These are phyloP conservation scores for Xiphophorus couchianus DNA, from an alignment of 2,113 vertebrate genomes.

Conservation along the genomic window DNA sequence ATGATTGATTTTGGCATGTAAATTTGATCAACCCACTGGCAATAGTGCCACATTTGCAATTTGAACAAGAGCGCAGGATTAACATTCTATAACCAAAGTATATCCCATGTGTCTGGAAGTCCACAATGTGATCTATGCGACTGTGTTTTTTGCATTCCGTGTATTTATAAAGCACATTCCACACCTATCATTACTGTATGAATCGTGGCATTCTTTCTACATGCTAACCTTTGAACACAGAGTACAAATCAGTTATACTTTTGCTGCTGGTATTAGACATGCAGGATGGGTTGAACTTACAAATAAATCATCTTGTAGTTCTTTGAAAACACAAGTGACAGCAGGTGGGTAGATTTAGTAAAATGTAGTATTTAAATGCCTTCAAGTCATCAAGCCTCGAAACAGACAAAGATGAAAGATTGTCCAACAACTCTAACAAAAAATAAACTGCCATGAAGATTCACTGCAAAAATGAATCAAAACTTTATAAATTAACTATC, in stretches of 20 bases:
- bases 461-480: constrained; percentile 30
- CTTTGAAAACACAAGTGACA: constrained; percentile 25
- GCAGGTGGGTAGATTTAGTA: constrained; percentile 22
- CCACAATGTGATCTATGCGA: no score
- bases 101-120: no score
- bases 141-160: no score
- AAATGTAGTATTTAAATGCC: constrained; percentile 5
- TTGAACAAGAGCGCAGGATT: no score
- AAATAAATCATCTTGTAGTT: constrained; percentile 38
- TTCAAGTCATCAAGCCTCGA: constrained; percentile 11
- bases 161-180: no score
- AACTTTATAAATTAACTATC: constrained; percentile 7
- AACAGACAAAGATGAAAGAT: constrained; percentile 34
- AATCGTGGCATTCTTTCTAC: not conserved
- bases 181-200: not conserved
- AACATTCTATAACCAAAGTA: no score
- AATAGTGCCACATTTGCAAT: no score
- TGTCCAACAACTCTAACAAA: constrained; percentile 37
- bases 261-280: not conserved
- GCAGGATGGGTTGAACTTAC: constrained; percentile 11
- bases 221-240: not conserved
- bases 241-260: constrained; percentile 18
- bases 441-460: constrained; percentile 13
- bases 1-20: not conserved
- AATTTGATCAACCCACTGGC: not conserved